Percentiles rank a stretch among this genome's conserved stretches.
Conservation (phyloP, 1,140 invertebrate genomes). For the Microvelia longipes region DNA sequence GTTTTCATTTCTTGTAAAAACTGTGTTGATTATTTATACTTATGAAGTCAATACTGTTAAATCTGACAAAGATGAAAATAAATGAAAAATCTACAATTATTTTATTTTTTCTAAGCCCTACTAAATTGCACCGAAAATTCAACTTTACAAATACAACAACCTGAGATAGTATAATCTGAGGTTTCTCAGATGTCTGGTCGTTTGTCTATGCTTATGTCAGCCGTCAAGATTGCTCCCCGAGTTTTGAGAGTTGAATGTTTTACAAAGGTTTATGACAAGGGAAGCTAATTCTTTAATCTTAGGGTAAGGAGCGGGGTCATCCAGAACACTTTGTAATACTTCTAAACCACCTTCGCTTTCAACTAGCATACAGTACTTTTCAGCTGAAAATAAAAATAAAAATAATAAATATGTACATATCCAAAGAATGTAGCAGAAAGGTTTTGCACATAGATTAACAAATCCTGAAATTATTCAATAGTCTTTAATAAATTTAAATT, state of each 20-base stretch:
- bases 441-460: too few species aligned
- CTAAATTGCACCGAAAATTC: too few species aligned
- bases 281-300: constrained; percentile 49
- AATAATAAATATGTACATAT: constrained; percentile 6
- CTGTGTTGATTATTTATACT: too few species aligned
- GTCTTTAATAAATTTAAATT: too few species aligned
- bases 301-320: constrained; percentile 40
- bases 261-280: constrained; percentile 35
- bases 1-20: too few species aligned
- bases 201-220: background rate
- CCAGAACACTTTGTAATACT: constrained; percentile 50
- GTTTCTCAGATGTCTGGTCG: background rate
- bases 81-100: too few species aligned
- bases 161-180: background rate
- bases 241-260: background rate
- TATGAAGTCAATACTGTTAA: too few species aligned
- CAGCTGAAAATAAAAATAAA: constrained; percentile 38
- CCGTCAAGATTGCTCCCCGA: background rate
- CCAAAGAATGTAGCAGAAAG: background rate
- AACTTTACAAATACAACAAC: background rate
- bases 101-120: too few species aligned
- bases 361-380: constrained; percentile 80
- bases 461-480: too few species aligned
- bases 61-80: too few species aligned
- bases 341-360: constrained; percentile 68